These are phyloP conservation scores for Suricata suricatta DNA, from an alignment of 2,113 vertebrate genomes.

Conservation along the genomic window DNA sequence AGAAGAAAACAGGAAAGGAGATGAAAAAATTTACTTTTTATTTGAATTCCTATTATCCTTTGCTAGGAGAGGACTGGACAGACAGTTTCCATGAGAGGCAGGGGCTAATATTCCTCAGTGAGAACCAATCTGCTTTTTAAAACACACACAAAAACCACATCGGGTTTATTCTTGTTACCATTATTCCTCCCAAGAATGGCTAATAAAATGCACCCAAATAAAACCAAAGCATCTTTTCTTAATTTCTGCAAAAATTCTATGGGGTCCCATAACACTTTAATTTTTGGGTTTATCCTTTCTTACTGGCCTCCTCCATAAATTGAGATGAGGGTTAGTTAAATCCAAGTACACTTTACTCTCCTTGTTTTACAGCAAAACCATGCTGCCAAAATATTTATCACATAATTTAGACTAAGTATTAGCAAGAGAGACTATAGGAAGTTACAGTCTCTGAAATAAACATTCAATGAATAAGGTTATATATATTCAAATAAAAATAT, in stretches of 20 bases:
- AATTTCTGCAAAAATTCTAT: background rate
- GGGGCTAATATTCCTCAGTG: background rate
- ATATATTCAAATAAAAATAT: background rate
- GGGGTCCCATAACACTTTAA: background rate
- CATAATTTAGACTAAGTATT: background rate
- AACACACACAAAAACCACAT: background rate
- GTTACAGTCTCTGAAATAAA: background rate
- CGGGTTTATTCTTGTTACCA: background rate
- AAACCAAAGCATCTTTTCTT: background rate
- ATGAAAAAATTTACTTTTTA: background rate
- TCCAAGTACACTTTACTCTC: background rate
- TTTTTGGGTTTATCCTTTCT: background rate
- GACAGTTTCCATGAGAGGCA: background rate
- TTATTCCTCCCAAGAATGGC: background rate
- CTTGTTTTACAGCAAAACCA: background rate
- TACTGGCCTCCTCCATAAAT: fast-evolving
- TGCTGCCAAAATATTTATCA: background rate
- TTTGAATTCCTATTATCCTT: background rate
- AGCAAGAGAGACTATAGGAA: background rate
- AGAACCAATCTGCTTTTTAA: background rate
- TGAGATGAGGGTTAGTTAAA: background rate
- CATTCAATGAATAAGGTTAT: background rate
- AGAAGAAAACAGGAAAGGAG: background rate
- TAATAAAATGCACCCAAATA: background rate
- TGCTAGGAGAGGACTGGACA: background rate